Conservation (phyloP, 2,888 invertebrate genomes). For the Gortyna flavago region DNA sequence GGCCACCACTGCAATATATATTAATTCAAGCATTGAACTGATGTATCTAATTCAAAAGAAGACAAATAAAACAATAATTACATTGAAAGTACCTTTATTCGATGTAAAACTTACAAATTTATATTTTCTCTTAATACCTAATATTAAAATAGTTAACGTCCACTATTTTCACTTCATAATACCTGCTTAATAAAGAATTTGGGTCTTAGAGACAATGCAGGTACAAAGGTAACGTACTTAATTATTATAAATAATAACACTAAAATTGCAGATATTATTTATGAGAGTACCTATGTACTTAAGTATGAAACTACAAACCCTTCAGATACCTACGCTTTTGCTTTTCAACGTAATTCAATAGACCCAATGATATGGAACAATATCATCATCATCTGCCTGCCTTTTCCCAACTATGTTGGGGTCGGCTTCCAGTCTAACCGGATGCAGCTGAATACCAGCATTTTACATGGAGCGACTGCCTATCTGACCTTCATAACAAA, state of each 20-base stretch:
- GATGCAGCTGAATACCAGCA: no score
- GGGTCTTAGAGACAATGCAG: slow-evolving; percentile 3
- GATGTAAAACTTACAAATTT: slow-evolving; percentile 5
- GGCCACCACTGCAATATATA: not conserved
- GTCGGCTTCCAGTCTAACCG: no score
- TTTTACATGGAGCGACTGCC: no score
- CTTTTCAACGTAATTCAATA: not conserved
- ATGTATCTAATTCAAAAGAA: no score
- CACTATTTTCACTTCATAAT: not conserved
- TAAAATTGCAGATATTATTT: not conserved
- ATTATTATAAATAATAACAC: not conserved
- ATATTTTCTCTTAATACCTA: not conserved
- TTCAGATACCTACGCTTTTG: not conserved
- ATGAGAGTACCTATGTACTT: not conserved
- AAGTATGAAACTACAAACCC: not conserved
- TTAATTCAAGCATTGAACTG: not conserved
- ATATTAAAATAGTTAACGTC: not conserved
- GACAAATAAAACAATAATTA: slow-evolving; percentile 47
- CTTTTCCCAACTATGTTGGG: no score
- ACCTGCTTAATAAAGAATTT: slow-evolving; percentile 4
- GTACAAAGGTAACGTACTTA: slow-evolving; percentile 43
- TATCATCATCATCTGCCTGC: no score
- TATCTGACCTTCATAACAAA: no score
- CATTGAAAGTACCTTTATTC: slow-evolving; percentile 39
- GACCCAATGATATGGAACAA: not conserved